phyloP scores from a whole-genome alignment of 2,113 vertebrate genomes.

The Serilophus lunatus region DNA sequence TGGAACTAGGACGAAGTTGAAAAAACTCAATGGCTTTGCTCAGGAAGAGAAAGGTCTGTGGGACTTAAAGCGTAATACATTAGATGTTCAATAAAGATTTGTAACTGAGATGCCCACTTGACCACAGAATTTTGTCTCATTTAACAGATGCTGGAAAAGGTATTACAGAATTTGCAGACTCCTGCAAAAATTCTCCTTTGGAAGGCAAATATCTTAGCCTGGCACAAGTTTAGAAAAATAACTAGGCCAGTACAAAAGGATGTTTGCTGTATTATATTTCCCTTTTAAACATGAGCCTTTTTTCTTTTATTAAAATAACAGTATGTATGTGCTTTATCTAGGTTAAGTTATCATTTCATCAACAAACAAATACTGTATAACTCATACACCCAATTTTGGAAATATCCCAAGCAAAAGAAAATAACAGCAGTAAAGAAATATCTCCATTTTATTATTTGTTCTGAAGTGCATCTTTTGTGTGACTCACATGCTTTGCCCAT shows the following conservation, averaged over 20 bases:
- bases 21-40: not conserved
- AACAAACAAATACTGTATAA: not conserved
- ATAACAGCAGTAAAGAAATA: not conserved
- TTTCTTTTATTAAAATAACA: conserved; percentile 42
- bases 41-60: not conserved
- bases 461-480: not conserved
- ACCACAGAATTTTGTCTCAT: conserved; percentile 26
- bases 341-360: conserved; percentile 23
- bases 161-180: conserved; percentile 29
- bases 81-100: not conserved
- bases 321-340: not conserved
- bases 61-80: not conserved
- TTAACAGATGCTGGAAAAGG: not conserved
- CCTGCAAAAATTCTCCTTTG: not conserved
- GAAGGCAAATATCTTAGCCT: conserved; percentile 14
- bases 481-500: not conserved
- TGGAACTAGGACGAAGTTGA: not conserved
- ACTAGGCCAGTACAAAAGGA: not conserved
- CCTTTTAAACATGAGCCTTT: not conserved
- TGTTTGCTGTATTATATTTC: conserved; percentile 36
- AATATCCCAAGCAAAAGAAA: conserved; percentile 10
- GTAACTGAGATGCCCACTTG: not conserved
- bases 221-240: conserved; percentile 49
- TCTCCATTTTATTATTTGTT: not conserved
- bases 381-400: not conserved